Conservation (phyloP, 2,113 vertebrate species). For the Xenotilapia caudafasciata region DNA sequence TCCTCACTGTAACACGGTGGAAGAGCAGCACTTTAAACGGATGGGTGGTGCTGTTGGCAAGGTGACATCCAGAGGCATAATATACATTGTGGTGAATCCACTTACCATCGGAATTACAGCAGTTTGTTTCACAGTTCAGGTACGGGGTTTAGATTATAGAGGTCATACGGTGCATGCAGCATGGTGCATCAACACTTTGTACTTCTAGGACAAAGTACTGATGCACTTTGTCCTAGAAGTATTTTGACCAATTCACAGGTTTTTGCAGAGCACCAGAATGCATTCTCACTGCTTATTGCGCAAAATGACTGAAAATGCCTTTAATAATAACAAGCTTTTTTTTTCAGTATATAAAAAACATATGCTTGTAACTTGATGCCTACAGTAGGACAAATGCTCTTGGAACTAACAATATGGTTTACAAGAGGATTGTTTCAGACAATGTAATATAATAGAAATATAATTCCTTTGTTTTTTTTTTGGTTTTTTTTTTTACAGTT, state of each 20-base stretch:
- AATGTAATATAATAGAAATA: background rate
- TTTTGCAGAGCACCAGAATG: background rate
- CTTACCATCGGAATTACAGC: slow-evolving; percentile 3
- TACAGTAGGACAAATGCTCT: background rate
- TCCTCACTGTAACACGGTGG: slow-evolving; percentile 2
- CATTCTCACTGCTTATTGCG: background rate
- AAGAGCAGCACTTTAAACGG: slow-evolving; percentile 25
- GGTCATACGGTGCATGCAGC: background rate
- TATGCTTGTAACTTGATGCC: background rate
- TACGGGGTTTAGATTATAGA: background rate
- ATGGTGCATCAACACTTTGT: background rate
- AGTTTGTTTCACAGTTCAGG: background rate
- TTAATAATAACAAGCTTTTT: background rate
- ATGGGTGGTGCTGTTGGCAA: slow-evolving; percentile 40
- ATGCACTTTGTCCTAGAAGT: background rate
- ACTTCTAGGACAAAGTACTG: rapidly evolving
- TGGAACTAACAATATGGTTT: background rate
- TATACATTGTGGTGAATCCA: slow-evolving; percentile 1
- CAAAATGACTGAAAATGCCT: background rate
- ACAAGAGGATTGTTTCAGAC: background rate
- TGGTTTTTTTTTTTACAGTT: rapidly evolving
- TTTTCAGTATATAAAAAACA: background rate
- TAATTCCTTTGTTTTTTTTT: background rate
- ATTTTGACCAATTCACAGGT: background rate
- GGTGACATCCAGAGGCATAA: slow-evolving; percentile 30